A percentile compares a stretch with the other conserved stretches of the same genome.
Conservation (phyloP, 1,140 invertebrate species). For the Drosophila parabipectinata region DNA sequence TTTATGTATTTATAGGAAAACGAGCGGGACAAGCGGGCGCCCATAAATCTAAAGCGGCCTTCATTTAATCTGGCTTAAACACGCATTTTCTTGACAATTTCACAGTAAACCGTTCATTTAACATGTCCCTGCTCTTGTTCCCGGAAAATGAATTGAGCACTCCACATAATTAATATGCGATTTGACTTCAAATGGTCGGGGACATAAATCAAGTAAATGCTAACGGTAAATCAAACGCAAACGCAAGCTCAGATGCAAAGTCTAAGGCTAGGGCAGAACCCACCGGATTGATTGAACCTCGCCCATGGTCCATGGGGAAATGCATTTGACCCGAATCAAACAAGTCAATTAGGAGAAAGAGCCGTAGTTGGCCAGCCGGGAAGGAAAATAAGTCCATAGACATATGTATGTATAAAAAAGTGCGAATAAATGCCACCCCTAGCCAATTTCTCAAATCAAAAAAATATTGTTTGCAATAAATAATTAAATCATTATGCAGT, state of each 20-base stretch:
- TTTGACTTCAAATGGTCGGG: conserved; percentile 34
- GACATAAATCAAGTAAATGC: conserved; percentile 69
- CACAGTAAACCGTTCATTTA: conserved; percentile 68
- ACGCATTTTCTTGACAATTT: conserved; percentile 81
- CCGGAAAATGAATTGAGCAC: conserved; percentile 42
- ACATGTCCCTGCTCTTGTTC: conserved; percentile 50
- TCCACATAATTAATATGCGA: conserved; percentile 71
- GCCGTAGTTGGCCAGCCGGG: neutral
- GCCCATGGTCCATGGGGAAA: neutral
- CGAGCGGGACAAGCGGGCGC: conserved; percentile 13
- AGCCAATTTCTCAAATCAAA: too few relatives aligned
- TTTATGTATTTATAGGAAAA: neutral
- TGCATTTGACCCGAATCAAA: conserved; percentile 51
- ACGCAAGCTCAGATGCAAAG: conserved; percentile 17
- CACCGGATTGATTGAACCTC: neutral
- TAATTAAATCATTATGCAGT: too few relatives aligned
- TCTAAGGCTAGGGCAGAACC: neutral
- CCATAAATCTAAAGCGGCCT: conserved; percentile 65
- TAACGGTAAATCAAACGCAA: conserved; percentile 69
- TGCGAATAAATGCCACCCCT: too few relatives aligned
- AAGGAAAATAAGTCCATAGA: neutral
- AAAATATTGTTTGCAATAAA: too few relatives aligned
- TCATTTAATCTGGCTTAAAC: conserved; percentile 80
- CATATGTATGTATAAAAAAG: too few relatives aligned
- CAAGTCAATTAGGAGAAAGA: conserved; percentile 72